Evolutionary conservation across 2,797 vertebrate species (phyloP).

Genomic region (Potorous gilbertii): DNA sequence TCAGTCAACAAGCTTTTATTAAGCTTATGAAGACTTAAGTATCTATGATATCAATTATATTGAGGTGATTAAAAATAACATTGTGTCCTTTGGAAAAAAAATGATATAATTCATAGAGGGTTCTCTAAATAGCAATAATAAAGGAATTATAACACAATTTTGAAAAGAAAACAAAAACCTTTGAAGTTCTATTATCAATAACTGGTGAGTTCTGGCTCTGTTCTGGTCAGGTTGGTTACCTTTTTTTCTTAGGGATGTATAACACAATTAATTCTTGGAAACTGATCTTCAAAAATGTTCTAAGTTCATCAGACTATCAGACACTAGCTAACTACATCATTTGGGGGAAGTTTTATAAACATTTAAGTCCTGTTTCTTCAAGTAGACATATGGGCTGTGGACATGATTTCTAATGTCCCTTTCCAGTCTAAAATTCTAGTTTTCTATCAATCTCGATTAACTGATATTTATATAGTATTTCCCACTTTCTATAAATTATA

Average conservation of each 20-base stretch:
- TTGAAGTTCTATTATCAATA: conserved; percentile 27
- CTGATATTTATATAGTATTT: too few relatives aligned
- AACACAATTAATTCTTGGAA: background rate
- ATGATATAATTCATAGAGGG: background rate
- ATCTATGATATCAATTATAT: conserved; percentile 21
- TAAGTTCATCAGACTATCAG: background rate
- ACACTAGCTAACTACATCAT: too few relatives aligned
- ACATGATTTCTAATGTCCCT: background rate
- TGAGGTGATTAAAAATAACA: conserved; percentile 33
- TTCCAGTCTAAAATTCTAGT: background rate
- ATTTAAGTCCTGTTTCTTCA: conserved; percentile 19
- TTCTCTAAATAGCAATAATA: conserved; percentile 30
- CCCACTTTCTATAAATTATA: too few relatives aligned
- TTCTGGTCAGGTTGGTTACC: conserved; percentile 1
- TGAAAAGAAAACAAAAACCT: background rate
- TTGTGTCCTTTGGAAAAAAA: conserved; percentile 49
- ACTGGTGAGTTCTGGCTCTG: background rate
- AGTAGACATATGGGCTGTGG: conserved; percentile 18
- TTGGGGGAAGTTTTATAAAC: background rate
- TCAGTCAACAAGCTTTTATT: background rate
- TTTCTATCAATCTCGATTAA: background rate
- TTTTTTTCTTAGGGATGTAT: background rate
- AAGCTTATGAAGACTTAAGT: too few relatives aligned
- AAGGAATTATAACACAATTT: background rate
- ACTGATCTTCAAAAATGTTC: background rate